Evolutionary conservation across 2,113 vertebrate genomes (phyloP), one percentile per base, ranked within the genome.

Genomic region (Odocoileus hemionus): DNA sequence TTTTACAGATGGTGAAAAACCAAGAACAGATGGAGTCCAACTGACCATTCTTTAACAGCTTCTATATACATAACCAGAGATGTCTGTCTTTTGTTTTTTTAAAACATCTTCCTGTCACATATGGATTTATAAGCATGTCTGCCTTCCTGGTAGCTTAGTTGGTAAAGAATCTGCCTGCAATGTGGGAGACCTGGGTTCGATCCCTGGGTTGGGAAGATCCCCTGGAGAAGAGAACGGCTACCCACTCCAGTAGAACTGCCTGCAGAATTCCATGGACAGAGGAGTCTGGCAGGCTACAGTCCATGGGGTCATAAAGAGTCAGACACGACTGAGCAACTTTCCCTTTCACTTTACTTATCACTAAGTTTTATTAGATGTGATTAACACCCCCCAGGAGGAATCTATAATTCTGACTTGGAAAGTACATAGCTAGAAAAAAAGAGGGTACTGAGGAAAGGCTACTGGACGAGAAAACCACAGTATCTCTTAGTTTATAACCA

Each of bases 321-420:
- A 70, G n/a, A 70, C 17, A 36, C 0, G 17, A 36, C 64, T 36
- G 9, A 70, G 64, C n/a, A 36, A 36, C 17, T 70, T 70, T 21
- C 64, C 21, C 64, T 70, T 70, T 70, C n/a, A 70, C 64, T 21
- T 70, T 19, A 70, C n/a, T 21, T 67, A 70, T 70, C n/a, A 70
- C 9, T 70, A 70, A 93, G 19, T 80, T 93, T 43, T 91, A 88
- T 28, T 79, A 91, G 52, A 84, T n/a, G 25, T 43, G 15, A 91
- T 39, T 87, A 87, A 92, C 78, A 58, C 0, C 11, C 2, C 36
- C 26, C 60, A 70, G 45, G 43, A 80, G 21, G 30, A 90, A 90
- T 76, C 19, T 47, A 1, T 58, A 91, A 95, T 21, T 91, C 43
- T 45, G 67, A 60, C 6, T 82, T 26, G 54, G 5, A 94, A 95